A percentile compares a stretch with the other conserved stretches of the same genome.
Conservation (phyloP, 2,797 vertebrate species). For the Bovichtus variegatus region DNA sequence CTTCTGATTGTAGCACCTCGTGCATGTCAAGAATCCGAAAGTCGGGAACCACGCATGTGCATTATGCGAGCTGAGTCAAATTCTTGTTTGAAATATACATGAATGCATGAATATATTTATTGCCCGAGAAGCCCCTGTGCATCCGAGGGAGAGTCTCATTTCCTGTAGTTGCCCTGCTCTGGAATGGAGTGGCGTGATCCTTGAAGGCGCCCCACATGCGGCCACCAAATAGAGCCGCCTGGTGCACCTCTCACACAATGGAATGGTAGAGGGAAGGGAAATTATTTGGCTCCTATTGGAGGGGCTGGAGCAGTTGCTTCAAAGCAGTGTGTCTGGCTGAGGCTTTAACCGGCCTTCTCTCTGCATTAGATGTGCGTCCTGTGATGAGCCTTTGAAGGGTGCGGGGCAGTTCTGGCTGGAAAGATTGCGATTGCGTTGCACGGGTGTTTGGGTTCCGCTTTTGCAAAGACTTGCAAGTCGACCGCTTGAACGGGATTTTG, state of each 20-base stretch:
- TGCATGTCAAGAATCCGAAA: conserved; percentile 60
- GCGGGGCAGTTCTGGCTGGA: conserved; percentile 55
- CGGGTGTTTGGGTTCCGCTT: conserved; percentile 39
- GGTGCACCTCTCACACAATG: conserved; percentile 67
- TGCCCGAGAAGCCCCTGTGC: conserved; percentile 48
- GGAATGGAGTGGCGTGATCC: conserved; percentile 78
- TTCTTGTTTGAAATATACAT: conserved; percentile 76
- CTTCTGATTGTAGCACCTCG: conserved; percentile 71
- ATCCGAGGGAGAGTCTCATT: conserved; percentile 67
- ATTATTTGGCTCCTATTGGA: conserved; percentile 74
- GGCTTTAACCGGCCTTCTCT: conserved; percentile 80
- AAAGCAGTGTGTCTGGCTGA: conserved; percentile 72
- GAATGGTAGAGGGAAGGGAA: conserved; percentile 69
- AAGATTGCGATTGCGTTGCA: conserved; percentile 70
- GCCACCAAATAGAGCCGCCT: conserved; percentile 63
- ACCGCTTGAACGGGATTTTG: conserved; percentile 20
- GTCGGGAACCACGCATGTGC: conserved; percentile 60
- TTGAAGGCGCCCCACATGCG: conserved; percentile 68
- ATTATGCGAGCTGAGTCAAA: conserved; percentile 68
- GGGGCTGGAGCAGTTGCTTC: conserved; percentile 70
- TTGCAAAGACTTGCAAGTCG: conserved; percentile 22
- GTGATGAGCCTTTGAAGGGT: conserved; percentile 84
- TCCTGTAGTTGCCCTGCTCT: conserved; percentile 64
- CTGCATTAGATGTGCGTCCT: conserved; percentile 80
- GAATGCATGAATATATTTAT: conserved; percentile 79